Conservation (phyloP, 2,888 invertebrate genomes). For the Pedicia rivosa region DNA sequence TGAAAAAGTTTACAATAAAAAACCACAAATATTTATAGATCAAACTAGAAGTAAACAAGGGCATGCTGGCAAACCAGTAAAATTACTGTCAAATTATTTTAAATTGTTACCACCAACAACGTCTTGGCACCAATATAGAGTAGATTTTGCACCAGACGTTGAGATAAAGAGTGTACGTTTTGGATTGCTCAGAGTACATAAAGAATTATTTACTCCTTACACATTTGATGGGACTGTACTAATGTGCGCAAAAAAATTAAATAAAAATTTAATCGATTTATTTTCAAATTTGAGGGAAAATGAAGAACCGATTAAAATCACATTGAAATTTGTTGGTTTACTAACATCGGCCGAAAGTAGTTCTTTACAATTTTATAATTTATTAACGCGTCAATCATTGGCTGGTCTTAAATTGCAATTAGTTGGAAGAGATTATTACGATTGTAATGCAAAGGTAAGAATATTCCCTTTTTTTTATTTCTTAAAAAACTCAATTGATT, state of each 20-base stretch:
- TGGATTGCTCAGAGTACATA: constrained; percentile 39
- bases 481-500: no score
- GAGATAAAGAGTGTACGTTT: constrained; percentile 46
- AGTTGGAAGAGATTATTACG: constrained; percentile 58
- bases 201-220: constrained; percentile 41
- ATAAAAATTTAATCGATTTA: constrained; percentile 41
- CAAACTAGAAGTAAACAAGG: constrained; percentile 28
- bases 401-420: constrained; percentile 45
- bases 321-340: constrained; percentile 43
- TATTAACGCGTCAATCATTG: constrained; percentile 45
- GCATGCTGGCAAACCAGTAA: constrained; percentile 31
- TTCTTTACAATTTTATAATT: constrained; percentile 61
- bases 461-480: constrained; percentile 1
- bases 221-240: constrained; percentile 62
- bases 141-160: constrained; percentile 56
- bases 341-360: constrained; percentile 48
- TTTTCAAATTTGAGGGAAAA: constrained; percentile 39
- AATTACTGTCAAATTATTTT: constrained; percentile 52
- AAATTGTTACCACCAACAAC: constrained; percentile 46
- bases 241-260: constrained; percentile 41
- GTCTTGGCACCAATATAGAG: constrained; percentile 58
- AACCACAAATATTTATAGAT: no score
- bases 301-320: constrained; percentile 37
- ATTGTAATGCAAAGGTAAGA: constrained; percentile 45
- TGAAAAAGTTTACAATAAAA: no score